Base-by-base conservation (phyloP, 1,140 invertebrate genomes). In the Venustaconcha ellipsiformis region DNA sequence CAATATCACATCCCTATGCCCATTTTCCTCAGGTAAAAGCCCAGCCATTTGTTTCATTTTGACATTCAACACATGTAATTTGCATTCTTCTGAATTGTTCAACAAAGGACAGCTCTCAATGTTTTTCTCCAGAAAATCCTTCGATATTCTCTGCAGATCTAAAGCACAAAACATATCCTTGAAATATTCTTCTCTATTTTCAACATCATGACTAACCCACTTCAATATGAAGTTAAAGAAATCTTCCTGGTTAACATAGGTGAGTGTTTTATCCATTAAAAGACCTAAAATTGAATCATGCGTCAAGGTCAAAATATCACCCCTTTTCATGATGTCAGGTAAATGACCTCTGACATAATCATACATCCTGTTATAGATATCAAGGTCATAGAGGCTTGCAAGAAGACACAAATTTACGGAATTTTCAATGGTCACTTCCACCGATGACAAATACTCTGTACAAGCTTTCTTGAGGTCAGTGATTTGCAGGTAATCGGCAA, bases 401-500 rank as follows among this genome's bases (percentile, higher is more conserved):
- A 87, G 64, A 14, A 85, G 70, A 62, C 79, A 83, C 13, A 86
- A 65, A 30, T 79, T 74, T n/a, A 87, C 81, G 78, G 83, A 86
- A 57, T 85, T 87, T 3, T 83, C 73, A 17, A 74, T 30, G n/a
- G 72, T 86, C 12, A 85, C 58, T 18, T 78, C 78, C 6, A 79
- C 70, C 6, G 62, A 67, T 55, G 67, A 68, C 11, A 87, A 66
- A 68, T 85, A 83, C 48, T 76, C 71, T 23, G 74, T 74, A 73
- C 84, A 86, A 14, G 70, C 67, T 63, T 76, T 26, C 56, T 84
- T 86, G 67, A 87, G 67, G 18, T 83, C 82, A 14, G 65, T 65
- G 8, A 87, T 82, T 56, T 87, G 86, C 23, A 87, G 80, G 56
- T 85, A 87, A 68, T 87, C 86, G 6, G 84, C 86, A 18, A 83